Evolutionary conservation across 2,113 vertebrate species (phyloP).

Genomic region (Anolis carolinensis): DNA sequence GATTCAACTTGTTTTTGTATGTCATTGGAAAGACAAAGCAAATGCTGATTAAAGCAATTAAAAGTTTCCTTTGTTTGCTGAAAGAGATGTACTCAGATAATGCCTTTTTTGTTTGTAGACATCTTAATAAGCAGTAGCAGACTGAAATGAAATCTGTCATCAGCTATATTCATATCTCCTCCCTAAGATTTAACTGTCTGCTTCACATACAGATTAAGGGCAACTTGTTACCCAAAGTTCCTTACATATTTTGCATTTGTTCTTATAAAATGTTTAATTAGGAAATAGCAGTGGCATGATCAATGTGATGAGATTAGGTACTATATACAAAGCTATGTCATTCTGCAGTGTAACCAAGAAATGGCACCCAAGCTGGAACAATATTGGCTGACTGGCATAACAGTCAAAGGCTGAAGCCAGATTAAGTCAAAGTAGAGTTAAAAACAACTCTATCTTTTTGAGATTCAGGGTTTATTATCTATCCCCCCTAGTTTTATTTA

Average conservation of each 20-base stretch:
- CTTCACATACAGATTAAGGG: constrained; percentile 89
- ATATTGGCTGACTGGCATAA: constrained; percentile 48
- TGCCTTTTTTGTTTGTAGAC: constrained; percentile 86
- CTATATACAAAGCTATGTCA: constrained; percentile 32
- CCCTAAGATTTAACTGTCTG: constrained; percentile 83
- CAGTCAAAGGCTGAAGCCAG: background rate
- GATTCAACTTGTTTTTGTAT: constrained; percentile 88
- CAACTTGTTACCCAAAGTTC: constrained; percentile 84
- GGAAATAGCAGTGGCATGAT: constrained; percentile 80
- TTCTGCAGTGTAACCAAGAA: background rate
- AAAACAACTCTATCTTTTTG: constrained; percentile 17
- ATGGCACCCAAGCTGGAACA: background rate
- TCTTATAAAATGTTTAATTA: constrained; percentile 77
- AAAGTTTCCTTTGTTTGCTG: constrained; percentile 95
- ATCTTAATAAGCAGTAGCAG: constrained; percentile 95
- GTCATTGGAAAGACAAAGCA: constrained; percentile 90
- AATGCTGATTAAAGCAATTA: constrained; percentile 98
- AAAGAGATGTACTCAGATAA: constrained; percentile 83
- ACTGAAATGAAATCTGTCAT: constrained; percentile 98
- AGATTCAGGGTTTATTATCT: background rate
- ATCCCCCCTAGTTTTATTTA: too few species aligned
- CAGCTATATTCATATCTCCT: constrained; percentile 75
- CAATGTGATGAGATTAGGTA: constrained; percentile 77
- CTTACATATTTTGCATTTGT: constrained; percentile 78
- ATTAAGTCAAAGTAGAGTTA: background rate